Conservation (phyloP, 2,797 vertebrate species). For the Notoglanidium macrostoma region DNA sequence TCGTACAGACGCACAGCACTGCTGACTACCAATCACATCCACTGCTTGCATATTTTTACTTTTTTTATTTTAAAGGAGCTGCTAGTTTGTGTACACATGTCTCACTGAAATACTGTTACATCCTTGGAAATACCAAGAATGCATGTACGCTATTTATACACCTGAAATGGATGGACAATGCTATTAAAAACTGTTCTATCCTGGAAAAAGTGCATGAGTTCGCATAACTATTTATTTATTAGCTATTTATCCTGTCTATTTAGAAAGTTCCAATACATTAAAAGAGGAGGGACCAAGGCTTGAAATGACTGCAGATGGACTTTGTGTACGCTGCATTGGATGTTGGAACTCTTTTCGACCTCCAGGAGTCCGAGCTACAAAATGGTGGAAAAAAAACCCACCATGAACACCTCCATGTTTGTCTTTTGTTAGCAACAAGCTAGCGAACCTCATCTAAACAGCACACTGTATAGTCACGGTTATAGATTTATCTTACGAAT, state of each 20-base stretch:
- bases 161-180: neutral
- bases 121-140: neutral
- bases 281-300: neutral
- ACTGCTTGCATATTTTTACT: neutral
- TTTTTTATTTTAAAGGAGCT: neutral
- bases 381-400: too few relatives aligned
- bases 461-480: too few relatives aligned
- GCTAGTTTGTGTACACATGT: neutral
- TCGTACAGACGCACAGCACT: constrained; percentile 20
- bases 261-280: neutral
- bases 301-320: neutral
- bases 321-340: neutral
- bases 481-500: too few relatives aligned
- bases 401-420: too few relatives aligned
- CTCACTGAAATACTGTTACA: neutral
- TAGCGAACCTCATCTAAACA: too few relatives aligned
- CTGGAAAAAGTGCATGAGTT: neutral
- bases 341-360: neutral
- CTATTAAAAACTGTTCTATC: neutral
- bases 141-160: neutral
- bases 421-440: too few relatives aligned
- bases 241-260: neutral
- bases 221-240: too few relatives aligned
- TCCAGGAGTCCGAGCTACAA: neutral
- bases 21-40: neutral